Base-by-base conservation (phyloP, 2,888 invertebrate genomes). In the Dorcus hopei region DNA sequence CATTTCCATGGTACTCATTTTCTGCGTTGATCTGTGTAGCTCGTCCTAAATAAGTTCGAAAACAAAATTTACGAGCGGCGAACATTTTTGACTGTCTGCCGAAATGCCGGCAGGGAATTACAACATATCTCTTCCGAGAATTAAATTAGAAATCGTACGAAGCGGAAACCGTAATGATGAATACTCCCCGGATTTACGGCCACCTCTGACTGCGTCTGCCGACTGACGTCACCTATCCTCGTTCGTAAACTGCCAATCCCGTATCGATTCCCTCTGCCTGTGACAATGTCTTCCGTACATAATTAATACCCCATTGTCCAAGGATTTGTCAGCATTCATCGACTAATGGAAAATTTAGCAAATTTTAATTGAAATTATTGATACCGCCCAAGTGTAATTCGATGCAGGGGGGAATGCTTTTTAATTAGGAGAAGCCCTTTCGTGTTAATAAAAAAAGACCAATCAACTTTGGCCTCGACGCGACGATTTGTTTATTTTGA, bases 341-440 rank as follows among this genome's bases (percentile, higher is more conserved):
- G n/a, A 9, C 11, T 51, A 39, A 40, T 40, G 38, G 51, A 51
- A 39, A 51, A 33, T 51, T 51, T 39, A 51, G 40, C 40, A 39
- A 51, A 51, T 51, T 51, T 51, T 39, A 51, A 51, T 51, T 51
- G 51, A 51, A 39, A 38, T 40, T 51, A 40, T 51, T 39, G 51
- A 16, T 47, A 19, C 19, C 43, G 43, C 26, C 6, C 26, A 33
- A 33, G 26, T 19, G 45, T 16, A 45, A 45, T 45, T 45, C 45
- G 19, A 41, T 9, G 41, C 9, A 6, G 14, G 41, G 11, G 14
- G 6, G 41, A 6, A 33, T 14, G 41, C 40, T n/a, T 41, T 45
- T 45, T 45, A 45, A 19, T n/a, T 45, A 45, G 16, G 5, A 16
- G 45, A 16, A 19, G 9, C 16, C 19, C 45, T 45, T 11, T 45